Conservation (phyloP, 2,888 invertebrate genomes). For the Acrobeloides nanus region DNA sequence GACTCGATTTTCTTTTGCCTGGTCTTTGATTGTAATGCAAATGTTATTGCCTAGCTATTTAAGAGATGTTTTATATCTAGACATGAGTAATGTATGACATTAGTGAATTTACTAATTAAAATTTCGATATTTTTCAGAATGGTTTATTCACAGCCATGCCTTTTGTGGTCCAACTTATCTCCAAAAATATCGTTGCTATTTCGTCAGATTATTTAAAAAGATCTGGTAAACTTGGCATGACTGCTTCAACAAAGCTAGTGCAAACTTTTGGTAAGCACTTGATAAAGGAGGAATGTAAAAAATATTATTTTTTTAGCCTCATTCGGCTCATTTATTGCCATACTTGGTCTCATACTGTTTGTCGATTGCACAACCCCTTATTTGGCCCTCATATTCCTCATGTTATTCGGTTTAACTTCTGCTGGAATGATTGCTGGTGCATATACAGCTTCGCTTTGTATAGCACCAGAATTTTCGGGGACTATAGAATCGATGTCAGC, state of each 20-base stretch:
- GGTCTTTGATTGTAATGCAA: slow-evolving; percentile 15
- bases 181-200: slow-evolving; percentile 22
- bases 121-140: slow-evolving; percentile 17
- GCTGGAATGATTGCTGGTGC: slow-evolving; percentile 23
- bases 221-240: slow-evolving; percentile 16
- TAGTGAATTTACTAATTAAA: slow-evolving; percentile 1
- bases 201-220: slow-evolving; percentile 24
- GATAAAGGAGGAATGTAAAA: not conserved
- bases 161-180: slow-evolving; percentile 28
- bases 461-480: slow-evolving; percentile 38
- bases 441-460: slow-evolving; percentile 31
- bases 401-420: slow-evolving; percentile 23
- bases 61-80: slow-evolving; percentile 20
- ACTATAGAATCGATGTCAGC: slow-evolving; percentile 35
- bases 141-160: slow-evolving; percentile 29
- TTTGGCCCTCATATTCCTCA: slow-evolving; percentile 29
- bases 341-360: slow-evolving; percentile 30
- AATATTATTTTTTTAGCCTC: slow-evolving; percentile 11
- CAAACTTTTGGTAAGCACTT: slow-evolving; percentile 26
- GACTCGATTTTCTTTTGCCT: slow-evolving; percentile 23
- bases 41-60: slow-evolving; percentile 19
- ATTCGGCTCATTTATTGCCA: slow-evolving; percentile 11
- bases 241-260: slow-evolving; percentile 24
- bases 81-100: slow-evolving; percentile 11
- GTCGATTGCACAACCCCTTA: slow-evolving; percentile 33